Base-by-base conservation (phyloP, 92 coral and sea anemone genomes). In the Galaxea fascicularis region DNA sequence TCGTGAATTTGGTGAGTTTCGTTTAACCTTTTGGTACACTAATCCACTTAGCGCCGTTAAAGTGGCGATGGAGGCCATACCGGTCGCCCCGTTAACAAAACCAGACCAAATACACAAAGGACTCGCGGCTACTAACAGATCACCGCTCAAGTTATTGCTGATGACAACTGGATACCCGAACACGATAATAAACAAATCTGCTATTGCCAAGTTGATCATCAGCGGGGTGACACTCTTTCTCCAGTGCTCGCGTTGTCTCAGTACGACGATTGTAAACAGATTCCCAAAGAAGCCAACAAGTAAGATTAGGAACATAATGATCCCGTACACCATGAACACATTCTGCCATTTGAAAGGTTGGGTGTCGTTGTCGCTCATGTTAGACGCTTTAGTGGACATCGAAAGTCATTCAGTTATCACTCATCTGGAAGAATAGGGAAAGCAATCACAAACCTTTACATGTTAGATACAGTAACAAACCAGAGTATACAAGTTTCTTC, bases 151-250 rank as follows among this genome's bases (percentile, higher is more conserved):
- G 71, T 81, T 90, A 21, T 51, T 69, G 24, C 80, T 63, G 24
- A 90, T 62, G 15, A 84, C 75, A 4, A 69, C 76, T 4, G 93
- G 93, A 22, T 90, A 90, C 5, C 93, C 93, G 18, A 90, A 86
- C 53, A 90, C 60, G 51, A 90, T 77, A 25, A 90, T 90, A 13
- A 76, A 82, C 27, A 90, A 79, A 58, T 90, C 87, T 11, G 93
- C 93, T 15, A 74, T 52, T 12, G 93, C 93, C 17, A 86, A 76
- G 22, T 90, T 90, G 14, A 79, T 46, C 60, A 90, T 84, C n/a
- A 82, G 59, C 20, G 93, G 93, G 20, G 88, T 84, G 41, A 90
- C 78, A 67, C 71, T 87, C 68, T 79, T 87, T 24, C 15, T 88
- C 26, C 93, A 91, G 47, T 90, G 93, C 26, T 82, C 82, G 8